Percentiles rank a stretch among this genome's conserved stretches.
Conservation (phyloP, 2,888 invertebrate species). For the Caenorhabditis sinica region DNA sequence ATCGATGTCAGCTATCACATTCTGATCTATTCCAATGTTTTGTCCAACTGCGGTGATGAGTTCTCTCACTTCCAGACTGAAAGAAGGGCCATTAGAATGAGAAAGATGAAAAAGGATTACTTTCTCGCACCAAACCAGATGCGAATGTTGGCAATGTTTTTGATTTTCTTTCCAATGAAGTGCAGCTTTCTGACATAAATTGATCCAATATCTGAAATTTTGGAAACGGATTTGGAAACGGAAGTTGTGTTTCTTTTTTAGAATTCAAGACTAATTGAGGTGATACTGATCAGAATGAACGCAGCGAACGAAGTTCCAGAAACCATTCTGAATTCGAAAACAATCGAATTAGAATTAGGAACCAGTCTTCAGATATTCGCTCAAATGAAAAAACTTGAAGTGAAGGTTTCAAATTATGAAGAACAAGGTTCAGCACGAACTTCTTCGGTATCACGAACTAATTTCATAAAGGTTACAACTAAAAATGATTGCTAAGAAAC, state of each 20-base stretch:
- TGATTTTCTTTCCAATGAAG: constrained; percentile 78
- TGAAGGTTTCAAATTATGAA: too few relatives aligned
- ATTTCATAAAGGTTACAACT: too few relatives aligned
- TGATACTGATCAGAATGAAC: too few relatives aligned
- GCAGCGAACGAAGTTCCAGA: too few relatives aligned
- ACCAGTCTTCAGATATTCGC: not conserved
- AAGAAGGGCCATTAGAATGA: constrained; percentile 22
- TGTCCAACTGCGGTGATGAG: constrained; percentile 81
- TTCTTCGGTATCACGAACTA: too few relatives aligned
- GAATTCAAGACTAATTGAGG: not conserved
- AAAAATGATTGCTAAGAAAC: too few relatives aligned
- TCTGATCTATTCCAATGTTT: constrained; percentile 81
- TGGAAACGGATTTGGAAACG: too few relatives aligned
- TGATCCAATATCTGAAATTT: constrained; percentile 79
- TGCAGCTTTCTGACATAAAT: constrained; percentile 81
- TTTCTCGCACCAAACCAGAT: constrained; percentile 82
- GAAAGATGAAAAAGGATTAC: constrained; percentile 54
- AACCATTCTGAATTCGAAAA: too few relatives aligned
- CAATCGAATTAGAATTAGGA: too few relatives aligned
- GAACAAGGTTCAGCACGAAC: too few relatives aligned
- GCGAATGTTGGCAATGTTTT: constrained; percentile 79
- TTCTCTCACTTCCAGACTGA: constrained; percentile 79
- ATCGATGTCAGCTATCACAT: constrained; percentile 79
- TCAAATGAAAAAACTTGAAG: too few relatives aligned
- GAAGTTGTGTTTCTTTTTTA: not conserved